Base-by-base conservation (phyloP, 2,113 vertebrate genomes). In the Gopherus evgoodei region DNA sequence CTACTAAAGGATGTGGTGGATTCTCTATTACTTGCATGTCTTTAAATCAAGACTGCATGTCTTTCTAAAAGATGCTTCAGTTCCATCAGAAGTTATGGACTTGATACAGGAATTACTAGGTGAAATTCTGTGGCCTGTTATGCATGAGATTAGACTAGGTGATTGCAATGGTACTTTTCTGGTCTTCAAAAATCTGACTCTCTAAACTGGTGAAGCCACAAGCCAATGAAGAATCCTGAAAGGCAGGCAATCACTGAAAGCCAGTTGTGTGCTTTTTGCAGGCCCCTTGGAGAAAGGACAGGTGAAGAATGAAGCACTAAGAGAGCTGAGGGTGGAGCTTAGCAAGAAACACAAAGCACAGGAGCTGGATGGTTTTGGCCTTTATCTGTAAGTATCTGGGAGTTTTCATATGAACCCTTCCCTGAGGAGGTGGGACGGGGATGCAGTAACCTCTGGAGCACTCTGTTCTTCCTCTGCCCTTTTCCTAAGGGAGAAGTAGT, bases 231-330 rank as follows among this genome's bases (percentile, higher is more conserved):
- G 42, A 21, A 47, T 27, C 6, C 44, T 59, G 42, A 12, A 47
- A 31, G 24, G 25, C 22, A 38, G 16, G 17, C 14, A 57, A 52
- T 84, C 57, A 22, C 42, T 50, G 38, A 47, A 90, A 86, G 24
- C 27, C 86, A 90, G 17, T 29, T 90, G 62, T 91, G 31, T 97
- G 97, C 91, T 49, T 38, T 9, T 21, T 94, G 7, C 88, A 99
- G 99, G 99, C 84, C 99, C 99, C 52, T 94, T 99, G 96, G 99
- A 99, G 95, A 99, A 99, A 97, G 99, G 99, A 93, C 99, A 99
- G 97, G 99, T 99, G 17, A 99, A 99, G 94, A 99, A 99, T 81
- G 99, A 99, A 98, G 99, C 99, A 50, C 97, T 99, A 44, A 97
- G 99, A 88, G 99, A 99, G 96, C 59, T 99, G 89, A 98, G 99